phyloP scores from a whole-genome alignment of 2,888 invertebrate genomes.

The Crepidodera aurea region DNA sequence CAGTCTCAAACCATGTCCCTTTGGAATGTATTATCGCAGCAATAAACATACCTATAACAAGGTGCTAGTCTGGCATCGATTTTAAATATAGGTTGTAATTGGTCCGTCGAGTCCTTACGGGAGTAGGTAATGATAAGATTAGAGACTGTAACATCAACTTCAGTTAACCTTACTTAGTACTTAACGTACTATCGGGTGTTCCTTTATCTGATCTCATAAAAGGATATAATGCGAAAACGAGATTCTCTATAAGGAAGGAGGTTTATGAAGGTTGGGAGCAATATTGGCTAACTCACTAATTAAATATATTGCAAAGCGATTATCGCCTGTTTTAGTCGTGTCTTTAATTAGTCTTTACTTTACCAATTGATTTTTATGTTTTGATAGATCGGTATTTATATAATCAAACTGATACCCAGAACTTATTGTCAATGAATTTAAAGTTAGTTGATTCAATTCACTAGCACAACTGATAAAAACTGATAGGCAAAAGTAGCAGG shows the following conservation, averaged over 20 bases:
- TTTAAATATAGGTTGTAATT: conserved; percentile 32
- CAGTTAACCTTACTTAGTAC: conserved; percentile 32
- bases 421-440: too few species aligned
- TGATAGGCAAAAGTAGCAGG: too few species aligned
- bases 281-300: too few species aligned
- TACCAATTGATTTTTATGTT: too few species aligned
- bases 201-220: conserved; percentile 15
- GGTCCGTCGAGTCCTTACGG: conserved; percentile 22
- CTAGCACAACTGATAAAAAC: too few species aligned
- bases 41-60: conserved; percentile 34
- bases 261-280: neutral
- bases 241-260: too few species aligned
- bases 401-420: too few species aligned
- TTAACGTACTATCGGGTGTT: conserved; percentile 20
- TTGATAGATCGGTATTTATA: too few species aligned
- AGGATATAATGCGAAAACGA: conserved; percentile 8
- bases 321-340: too few species aligned
- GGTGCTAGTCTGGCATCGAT: conserved; percentile 31
- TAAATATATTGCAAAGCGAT: too few species aligned
- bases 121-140: conserved; percentile 34
- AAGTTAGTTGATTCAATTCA: too few species aligned
- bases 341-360: too few species aligned
- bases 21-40: conserved; percentile 21
- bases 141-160: conserved; percentile 32
- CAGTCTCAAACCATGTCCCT: conserved; percentile 3